Base-by-base conservation (phyloP, 2,888 invertebrate genomes). In the Cataglyphis cursor region DNA sequence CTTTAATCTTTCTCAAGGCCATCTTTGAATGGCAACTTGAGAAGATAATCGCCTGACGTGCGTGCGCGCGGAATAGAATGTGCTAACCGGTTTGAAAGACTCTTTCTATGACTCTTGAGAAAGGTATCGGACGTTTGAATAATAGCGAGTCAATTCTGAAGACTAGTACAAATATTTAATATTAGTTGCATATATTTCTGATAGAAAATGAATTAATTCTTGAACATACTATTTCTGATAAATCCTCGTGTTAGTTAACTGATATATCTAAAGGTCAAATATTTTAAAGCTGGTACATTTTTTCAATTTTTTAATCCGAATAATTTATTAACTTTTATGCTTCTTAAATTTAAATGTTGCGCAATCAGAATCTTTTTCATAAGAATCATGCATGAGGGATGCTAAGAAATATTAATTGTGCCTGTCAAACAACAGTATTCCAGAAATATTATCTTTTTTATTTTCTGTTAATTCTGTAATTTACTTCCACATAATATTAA, bases 81-180 rank as follows among this genome's bases (percentile, higher is more conserved):
- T 59, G 59, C 48, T 59, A 68, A 78, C 57, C 70, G 44, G 70
- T 78, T 78, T 59, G 18, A 18, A 57, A 68, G 57, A 57, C 12
- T 24, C 15, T 68, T 41, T 28, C 18, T 21, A n/a, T 18, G 41
- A 44, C n/a, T 9, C 21, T 41, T 10, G 3, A 57, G 51, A 41
- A 44, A 41, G 57, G 18, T 51, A 18, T 44, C 15, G 8, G 18
- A 10, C 9, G 8, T 61, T 44, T 41, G 41, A 59, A 8, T 28
- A 28, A 28, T 41, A 28, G 41, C 15, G 15, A 38, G 24, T 70
- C 15, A 59, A 5, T 35, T 48, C 48, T 21, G 48, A 64, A 65
- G 48, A 51, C 1, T 31, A 3, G 12, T 12, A 54, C 15, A 15
- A 38, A 3, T 38, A 9, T 35, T 59, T n/a, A 12, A 59, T 15